These are phyloP conservation scores for Ophioninae sp. DNA, from an alignment of 2,888 invertebrate genomes.

Conservation along the genomic window DNA sequence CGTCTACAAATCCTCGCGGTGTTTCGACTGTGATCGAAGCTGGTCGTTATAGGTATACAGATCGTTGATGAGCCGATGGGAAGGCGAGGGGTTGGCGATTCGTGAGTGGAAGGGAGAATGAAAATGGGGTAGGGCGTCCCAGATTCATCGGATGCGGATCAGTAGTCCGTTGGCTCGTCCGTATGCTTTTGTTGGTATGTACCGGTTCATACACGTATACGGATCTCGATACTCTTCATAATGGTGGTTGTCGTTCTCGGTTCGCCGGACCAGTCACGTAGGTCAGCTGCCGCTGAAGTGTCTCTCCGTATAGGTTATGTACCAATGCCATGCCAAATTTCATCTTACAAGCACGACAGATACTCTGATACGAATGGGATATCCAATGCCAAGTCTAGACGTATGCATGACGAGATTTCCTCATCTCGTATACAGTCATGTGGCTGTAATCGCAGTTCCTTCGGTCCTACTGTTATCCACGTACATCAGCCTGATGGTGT, in stretches of 20 bases:
- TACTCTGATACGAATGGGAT: conserved; percentile 23
- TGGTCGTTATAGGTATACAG: conserved; percentile 32
- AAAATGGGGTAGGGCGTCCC: conserved; percentile 52
- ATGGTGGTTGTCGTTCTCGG: conserved; percentile 26
- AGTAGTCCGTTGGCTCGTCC: conserved; percentile 56
- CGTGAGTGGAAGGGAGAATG: conserved; percentile 8
- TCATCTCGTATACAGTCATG: conserved; percentile 1
- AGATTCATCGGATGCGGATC: conserved; percentile 62
- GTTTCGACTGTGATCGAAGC: conserved; percentile 46
- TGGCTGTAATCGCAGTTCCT: conserved; percentile 8
- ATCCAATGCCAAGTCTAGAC: conserved; percentile 41
- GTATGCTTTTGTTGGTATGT: conserved; percentile 36
- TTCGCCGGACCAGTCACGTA: conserved; percentile 49
- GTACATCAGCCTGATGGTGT: conserved; percentile 5
- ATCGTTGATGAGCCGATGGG: conserved; percentile 33
- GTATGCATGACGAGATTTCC: conserved; percentile 11
- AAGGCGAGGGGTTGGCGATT: conserved; percentile 31
- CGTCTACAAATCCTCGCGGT: conserved; percentile 42
- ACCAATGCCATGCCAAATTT: conserved; percentile 41
- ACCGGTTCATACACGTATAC: not conserved
- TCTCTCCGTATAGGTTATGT: not conserved
- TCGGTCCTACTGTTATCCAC: conserved; percentile 14
- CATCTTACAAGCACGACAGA: conserved; percentile 8
- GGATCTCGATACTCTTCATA: conserved; percentile 27
- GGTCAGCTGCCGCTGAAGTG: conserved; percentile 58